Evolutionary conservation across 1,140 invertebrate genomes (phyloP).

Genomic region (Ditylenchus dipsaci): DNA sequence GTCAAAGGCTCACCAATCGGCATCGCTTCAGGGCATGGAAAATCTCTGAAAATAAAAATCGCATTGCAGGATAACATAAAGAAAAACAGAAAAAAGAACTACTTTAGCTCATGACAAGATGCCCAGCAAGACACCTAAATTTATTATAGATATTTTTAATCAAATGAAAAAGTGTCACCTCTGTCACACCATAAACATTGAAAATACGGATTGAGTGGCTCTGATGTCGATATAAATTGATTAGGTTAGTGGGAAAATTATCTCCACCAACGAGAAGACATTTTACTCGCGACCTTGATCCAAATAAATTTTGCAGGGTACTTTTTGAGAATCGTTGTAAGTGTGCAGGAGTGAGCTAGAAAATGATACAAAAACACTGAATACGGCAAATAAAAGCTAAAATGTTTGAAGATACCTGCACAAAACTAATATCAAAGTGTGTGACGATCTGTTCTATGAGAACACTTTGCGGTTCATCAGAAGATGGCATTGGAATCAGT

Average conservation of each 20-base stretch:
- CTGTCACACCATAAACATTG: slow-evolving; percentile 20
- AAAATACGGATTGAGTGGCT: slow-evolving; percentile 6
- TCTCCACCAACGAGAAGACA: slow-evolving; percentile 17
- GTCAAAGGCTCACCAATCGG: neutral
- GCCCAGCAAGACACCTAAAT: slow-evolving; percentile 12
- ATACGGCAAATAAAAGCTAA: neutral
- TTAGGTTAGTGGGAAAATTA: slow-evolving; percentile 17
- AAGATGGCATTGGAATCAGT: neutral
- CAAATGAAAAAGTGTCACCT: slow-evolving; percentile 9
- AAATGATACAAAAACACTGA: neutral
- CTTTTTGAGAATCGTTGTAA: slow-evolving; percentile 12
- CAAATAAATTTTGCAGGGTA: slow-evolving; percentile 7
- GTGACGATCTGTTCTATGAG: neutral
- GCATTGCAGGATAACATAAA: neutral
- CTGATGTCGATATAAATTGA: neutral
- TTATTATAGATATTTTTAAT: no score
- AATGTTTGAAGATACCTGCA: neutral
- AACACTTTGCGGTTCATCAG: no score
- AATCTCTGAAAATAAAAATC: slow-evolving; percentile 9
- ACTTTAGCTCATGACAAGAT: slow-evolving; percentile 6
- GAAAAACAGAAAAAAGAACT: neutral
- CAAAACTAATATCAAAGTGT: slow-evolving; percentile 1
- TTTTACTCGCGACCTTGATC: slow-evolving; percentile 7
- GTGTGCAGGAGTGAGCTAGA: slow-evolving; percentile 15
- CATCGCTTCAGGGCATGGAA: neutral